Evolutionary conservation across 2,888 invertebrate genomes (phyloP).

Genomic region (Chalcosyrphus nemorum): DNA sequence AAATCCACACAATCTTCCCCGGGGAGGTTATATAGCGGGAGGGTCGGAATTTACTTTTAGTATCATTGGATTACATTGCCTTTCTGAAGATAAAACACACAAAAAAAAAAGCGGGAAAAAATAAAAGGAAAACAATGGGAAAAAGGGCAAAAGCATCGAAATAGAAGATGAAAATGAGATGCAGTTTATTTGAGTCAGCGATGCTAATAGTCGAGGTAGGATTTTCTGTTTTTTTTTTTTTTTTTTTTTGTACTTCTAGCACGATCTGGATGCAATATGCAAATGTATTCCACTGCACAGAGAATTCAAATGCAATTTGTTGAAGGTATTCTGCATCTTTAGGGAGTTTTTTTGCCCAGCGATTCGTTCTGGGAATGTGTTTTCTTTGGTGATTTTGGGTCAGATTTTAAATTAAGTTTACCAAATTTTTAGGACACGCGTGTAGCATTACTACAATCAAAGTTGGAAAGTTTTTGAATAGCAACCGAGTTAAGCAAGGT

Average conservation of each 20-base stretch:
- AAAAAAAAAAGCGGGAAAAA: background rate
- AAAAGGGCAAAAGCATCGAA: slow-evolving; percentile 2
- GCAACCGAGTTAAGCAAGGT: no score
- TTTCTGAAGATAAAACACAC: slow-evolving; percentile 22
- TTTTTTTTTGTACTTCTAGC: slow-evolving; percentile 6
- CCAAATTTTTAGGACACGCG: background rate
- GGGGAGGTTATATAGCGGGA: background rate
- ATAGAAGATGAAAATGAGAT: slow-evolving; percentile 56
- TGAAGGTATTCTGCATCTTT: background rate
- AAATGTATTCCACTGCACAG: slow-evolving; percentile 44
- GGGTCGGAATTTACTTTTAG: slow-evolving; percentile 43
- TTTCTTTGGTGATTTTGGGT: slow-evolving; percentile 28
- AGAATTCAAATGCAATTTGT: slow-evolving; percentile 26
- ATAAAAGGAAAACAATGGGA: background rate
- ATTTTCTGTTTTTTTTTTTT: slow-evolving; percentile 46
- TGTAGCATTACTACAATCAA: slow-evolving; percentile 28
- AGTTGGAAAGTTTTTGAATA: background rate
- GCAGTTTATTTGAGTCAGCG: slow-evolving; percentile 54
- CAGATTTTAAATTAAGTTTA: slow-evolving; percentile 33
- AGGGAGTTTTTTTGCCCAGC: background rate
- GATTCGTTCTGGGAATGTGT: background rate
- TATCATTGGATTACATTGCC: slow-evolving; percentile 30
- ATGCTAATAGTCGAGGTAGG: slow-evolving; percentile 55
- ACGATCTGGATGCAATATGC: slow-evolving; percentile 58
- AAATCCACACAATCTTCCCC: slow-evolving; percentile 27